Base-by-base conservation (phyloP, 2,888 invertebrate species). In the Polietes domitor region DNA sequence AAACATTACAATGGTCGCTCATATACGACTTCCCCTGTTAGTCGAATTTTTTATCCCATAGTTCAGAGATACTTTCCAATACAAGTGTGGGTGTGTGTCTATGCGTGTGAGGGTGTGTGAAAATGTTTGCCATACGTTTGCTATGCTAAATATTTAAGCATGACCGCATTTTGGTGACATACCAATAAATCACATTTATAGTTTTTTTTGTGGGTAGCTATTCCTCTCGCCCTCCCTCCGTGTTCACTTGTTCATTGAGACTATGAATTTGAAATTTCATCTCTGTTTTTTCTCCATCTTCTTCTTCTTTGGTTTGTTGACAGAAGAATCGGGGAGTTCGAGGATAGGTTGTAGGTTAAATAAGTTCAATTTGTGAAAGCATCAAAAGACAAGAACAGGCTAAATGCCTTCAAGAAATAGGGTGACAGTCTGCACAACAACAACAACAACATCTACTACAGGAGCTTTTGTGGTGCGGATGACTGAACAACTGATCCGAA, bases 101-200 rank as follows among this genome's bases (percentile, higher is more conserved):
- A 12, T 3, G 37, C 12, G 4, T 7, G 37, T 37, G 37, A 37
- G 37, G 1, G 37, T 37, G 37, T 37, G 26, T 61, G 28, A n/a
- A n/a, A n/a, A n/a, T 26, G n/a, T 75, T 63, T 79, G 75, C 72
- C 21, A 63, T 32, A 71, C 24, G 17, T 43, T 63, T 70, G 37
- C 53, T 80, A 77, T 78, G 77, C 43, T 47, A 80, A 77, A 79
- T 75, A 78, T 82, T 82, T 85, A 80, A 80, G 85, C 85, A 86
- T 80, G 85, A 78, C 78, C 83, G 82, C 73, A 76, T 86, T 85
- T 82, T 71, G 80, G 71, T 86, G 86, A 82, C 83, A 85, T 47
- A 84, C 65, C 73, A 83, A 86, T 86, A 86, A 85, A 86, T 86
- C 85, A 83, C 80, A 83, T 81, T 77, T 75, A 55, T 79, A 72